A percentile compares a stretch with the other conserved stretches of the same genome.
Conservation (phyloP, 1,140 invertebrate genomes). For the Rhyzopertha dominica region DNA sequence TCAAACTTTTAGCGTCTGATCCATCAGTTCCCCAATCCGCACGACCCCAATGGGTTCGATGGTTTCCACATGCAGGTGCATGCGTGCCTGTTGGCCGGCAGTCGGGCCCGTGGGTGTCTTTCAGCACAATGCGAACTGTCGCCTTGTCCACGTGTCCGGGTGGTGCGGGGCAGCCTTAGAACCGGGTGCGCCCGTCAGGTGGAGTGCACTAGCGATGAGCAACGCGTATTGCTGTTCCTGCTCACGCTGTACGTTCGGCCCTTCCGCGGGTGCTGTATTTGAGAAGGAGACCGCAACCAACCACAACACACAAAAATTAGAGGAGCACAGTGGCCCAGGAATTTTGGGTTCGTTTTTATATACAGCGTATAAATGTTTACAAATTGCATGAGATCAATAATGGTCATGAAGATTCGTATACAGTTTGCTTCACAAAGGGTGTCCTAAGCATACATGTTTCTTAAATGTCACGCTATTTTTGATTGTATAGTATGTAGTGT, state of each 20-base stretch:
- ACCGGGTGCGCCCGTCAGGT: constrained; percentile 30
- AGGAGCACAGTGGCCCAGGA: too few species aligned
- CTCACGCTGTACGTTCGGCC: constrained; percentile 47
- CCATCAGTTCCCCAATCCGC: too few species aligned
- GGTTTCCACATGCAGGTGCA: constrained; percentile 32
- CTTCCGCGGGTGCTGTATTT: constrained; percentile 72
- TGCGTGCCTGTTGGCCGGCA: constrained; percentile 29
- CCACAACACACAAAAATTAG: constrained; percentile 49
- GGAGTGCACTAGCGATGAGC: constrained; percentile 30
- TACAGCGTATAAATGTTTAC: too few species aligned
- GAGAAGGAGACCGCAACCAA: constrained; percentile 70
- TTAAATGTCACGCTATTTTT: too few species aligned
- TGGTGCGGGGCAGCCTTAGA: constrained; percentile 24
- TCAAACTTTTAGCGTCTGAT: too few species aligned
- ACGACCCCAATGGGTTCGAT: too few species aligned
- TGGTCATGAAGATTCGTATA: too few species aligned
- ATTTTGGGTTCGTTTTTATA: too few species aligned
- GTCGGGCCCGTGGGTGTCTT: constrained; percentile 22
- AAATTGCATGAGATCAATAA: too few species aligned
- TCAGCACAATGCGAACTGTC: constrained; percentile 25
- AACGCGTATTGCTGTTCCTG: constrained; percentile 33
- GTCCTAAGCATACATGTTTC: too few species aligned
- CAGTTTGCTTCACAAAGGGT: too few species aligned
- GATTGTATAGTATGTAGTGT: too few species aligned
- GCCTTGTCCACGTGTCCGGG: constrained; percentile 27